These are phyloP conservation scores for Fregetta grallaria DNA, from an alignment of 2,113 vertebrate species.

Conservation along the genomic window DNA sequence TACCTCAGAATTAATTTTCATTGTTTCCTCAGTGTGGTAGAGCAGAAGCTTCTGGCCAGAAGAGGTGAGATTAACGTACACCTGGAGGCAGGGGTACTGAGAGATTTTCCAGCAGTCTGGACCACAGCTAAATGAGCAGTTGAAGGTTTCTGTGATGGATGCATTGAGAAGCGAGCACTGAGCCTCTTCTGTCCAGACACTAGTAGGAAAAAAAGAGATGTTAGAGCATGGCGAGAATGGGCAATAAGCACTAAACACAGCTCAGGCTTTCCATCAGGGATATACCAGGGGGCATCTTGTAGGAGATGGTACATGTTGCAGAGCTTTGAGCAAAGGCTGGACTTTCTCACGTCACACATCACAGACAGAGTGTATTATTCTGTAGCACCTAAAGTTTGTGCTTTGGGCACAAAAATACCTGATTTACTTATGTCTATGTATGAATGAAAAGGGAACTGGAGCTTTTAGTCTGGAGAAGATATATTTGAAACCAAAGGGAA, in stretches of 20 bases:
- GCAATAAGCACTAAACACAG: background rate
- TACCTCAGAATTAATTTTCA: constrained; percentile 91
- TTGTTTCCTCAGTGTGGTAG: constrained; percentile 88
- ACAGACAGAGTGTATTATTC: background rate
- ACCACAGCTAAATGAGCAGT: constrained; percentile 92
- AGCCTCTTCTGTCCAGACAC: constrained; percentile 89
- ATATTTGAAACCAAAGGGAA: background rate
- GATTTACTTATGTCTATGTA: background rate
- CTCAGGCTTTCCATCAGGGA: background rate
- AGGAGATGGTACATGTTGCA: background rate
- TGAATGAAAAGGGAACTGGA: background rate
- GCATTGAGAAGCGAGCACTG: constrained; percentile 87
- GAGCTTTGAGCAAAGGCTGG: background rate
- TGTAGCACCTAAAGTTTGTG: background rate
- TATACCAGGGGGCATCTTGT: background rate
- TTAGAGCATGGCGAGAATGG: background rate
- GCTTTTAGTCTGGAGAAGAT: background rate
- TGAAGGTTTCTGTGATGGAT: constrained; percentile 85
- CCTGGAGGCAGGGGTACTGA: constrained; percentile 91
- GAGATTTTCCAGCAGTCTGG: constrained; percentile 89
- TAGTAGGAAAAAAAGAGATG: constrained; percentile 47
- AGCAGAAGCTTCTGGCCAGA: constrained; percentile 86
- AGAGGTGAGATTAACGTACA: constrained; percentile 88
- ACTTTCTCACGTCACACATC: background rate
- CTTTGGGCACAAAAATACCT: background rate